phyloP scores from a whole-genome alignment of 2,113 vertebrate species.

The Crypturellus undulatus region DNA sequence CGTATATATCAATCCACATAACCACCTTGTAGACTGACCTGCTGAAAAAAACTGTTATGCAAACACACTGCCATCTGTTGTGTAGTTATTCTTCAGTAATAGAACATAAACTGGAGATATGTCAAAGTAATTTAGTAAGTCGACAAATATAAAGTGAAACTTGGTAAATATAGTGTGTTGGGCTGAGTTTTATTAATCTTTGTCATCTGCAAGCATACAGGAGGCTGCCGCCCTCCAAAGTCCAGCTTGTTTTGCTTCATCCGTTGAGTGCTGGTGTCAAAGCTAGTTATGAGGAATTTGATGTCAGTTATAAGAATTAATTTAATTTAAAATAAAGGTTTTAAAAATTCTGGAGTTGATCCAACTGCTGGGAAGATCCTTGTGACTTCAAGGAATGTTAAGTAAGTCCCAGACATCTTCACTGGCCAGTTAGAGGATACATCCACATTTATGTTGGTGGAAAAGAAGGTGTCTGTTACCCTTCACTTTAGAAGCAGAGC shows the following conservation, averaged over 20 bases:
- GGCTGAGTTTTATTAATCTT: slow-evolving; percentile 13
- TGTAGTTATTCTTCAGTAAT: slow-evolving; percentile 57
- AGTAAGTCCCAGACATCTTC: background rate
- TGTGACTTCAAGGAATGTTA: background rate
- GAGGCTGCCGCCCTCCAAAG: background rate
- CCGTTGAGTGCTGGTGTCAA: background rate
- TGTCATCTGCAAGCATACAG: background rate
- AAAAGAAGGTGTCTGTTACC: background rate
- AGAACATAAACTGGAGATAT: slow-evolving; percentile 71
- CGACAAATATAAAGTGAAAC: slow-evolving; percentile 51
- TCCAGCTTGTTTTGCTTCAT: background rate
- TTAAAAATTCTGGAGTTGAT: background rate
- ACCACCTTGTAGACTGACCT: slow-evolving; percentile 56
- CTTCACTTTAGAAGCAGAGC: background rate
- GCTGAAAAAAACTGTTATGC: slow-evolving; percentile 63
- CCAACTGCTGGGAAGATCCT: background rate
- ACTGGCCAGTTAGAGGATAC: background rate
- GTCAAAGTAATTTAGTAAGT: slow-evolving; percentile 71
- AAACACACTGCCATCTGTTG: slow-evolving; percentile 72
- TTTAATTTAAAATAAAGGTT: background rate
- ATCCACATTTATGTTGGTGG: background rate
- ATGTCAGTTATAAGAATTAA: background rate
- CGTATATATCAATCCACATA: background rate
- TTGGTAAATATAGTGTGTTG: slow-evolving; percentile 48
- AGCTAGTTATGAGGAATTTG: background rate